phyloP scores from a whole-genome alignment of 2,888 invertebrate genomes.

The Artemia sinica region DNA sequence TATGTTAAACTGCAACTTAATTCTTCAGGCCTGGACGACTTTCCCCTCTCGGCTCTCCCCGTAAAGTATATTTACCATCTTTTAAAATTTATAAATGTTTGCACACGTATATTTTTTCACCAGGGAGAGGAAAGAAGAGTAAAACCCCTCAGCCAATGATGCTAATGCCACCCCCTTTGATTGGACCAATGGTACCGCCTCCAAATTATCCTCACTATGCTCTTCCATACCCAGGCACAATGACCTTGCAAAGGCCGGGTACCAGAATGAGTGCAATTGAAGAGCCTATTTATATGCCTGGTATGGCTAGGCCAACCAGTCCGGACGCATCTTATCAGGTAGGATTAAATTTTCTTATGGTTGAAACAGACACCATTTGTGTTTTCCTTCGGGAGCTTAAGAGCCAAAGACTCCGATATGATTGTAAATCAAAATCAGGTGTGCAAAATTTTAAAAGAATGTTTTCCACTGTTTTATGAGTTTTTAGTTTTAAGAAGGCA shows the following conservation, averaged over 20 bases:
- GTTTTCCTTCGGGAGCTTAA: too few relatives aligned
- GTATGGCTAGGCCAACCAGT: slow-evolving; percentile 36
- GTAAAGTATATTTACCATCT: too few relatives aligned
- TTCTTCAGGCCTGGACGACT: too few relatives aligned
- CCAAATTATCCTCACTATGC: slow-evolving; percentile 28
- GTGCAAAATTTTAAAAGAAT: too few relatives aligned
- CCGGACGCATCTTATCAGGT: slow-evolving; percentile 40
- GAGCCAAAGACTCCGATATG: too few relatives aligned
- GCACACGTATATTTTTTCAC: neutral
- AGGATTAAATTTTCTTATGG: neutral
- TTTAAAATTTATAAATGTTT: too few relatives aligned
- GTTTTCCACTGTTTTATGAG: too few relatives aligned
- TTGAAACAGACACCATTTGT: too few relatives aligned
- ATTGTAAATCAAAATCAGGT: too few relatives aligned
- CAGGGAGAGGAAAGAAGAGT: slow-evolving; percentile 19
- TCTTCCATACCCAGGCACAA: slow-evolving; percentile 33
- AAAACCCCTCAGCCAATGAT: slow-evolving; percentile 25
- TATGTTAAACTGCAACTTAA: too few relatives aligned
- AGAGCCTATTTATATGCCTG: slow-evolving; percentile 40
- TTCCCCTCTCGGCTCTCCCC: too few relatives aligned
- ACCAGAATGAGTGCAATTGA: slow-evolving; percentile 28
- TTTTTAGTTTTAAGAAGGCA: too few relatives aligned
- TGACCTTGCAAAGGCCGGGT: slow-evolving; percentile 30
- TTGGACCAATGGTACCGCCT: slow-evolving; percentile 27
- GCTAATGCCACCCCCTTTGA: slow-evolving; percentile 27